Evolutionary conservation across 2,113 vertebrate species (phyloP).

Genomic region (Aviceda subcristata): DNA sequence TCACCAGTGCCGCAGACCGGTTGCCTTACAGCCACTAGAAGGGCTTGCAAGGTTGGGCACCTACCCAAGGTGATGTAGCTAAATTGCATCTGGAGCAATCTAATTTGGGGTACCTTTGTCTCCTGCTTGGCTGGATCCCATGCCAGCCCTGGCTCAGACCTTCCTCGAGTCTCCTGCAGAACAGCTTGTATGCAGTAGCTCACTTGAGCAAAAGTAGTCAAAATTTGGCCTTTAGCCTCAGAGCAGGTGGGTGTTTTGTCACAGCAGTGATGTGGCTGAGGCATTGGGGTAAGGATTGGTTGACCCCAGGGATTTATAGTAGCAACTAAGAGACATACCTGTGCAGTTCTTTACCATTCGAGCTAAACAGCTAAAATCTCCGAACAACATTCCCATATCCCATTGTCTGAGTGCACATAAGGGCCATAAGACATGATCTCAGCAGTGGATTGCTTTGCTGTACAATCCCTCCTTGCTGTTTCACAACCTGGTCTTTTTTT

Average conservation of each 20-base stretch:
- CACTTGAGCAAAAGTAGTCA: background rate
- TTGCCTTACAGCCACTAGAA: background rate
- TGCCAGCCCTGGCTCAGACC: background rate
- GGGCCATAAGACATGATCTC: background rate
- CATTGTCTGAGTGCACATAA: background rate
- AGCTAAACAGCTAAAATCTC: background rate
- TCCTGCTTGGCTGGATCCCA: background rate
- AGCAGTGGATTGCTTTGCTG: background rate
- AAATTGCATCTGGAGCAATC: background rate
- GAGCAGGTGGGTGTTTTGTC: background rate
- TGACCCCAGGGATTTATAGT: background rate
- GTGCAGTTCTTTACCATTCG: background rate
- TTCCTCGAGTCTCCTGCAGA: background rate
- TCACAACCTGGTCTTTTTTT: background rate
- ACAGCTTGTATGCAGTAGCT: background rate
- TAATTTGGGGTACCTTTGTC: background rate
- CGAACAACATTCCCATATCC: fast-evolving
- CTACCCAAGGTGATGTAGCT: background rate
- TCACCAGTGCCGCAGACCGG: background rate
- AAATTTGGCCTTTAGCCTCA: background rate
- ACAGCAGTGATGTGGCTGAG: background rate
- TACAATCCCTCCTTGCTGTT: background rate
- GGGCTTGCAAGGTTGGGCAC: background rate
- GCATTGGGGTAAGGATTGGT: background rate
- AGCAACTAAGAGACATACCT: background rate